Base-by-base conservation (phyloP, 2,888 invertebrate species). In the Sinelater perroti region DNA sequence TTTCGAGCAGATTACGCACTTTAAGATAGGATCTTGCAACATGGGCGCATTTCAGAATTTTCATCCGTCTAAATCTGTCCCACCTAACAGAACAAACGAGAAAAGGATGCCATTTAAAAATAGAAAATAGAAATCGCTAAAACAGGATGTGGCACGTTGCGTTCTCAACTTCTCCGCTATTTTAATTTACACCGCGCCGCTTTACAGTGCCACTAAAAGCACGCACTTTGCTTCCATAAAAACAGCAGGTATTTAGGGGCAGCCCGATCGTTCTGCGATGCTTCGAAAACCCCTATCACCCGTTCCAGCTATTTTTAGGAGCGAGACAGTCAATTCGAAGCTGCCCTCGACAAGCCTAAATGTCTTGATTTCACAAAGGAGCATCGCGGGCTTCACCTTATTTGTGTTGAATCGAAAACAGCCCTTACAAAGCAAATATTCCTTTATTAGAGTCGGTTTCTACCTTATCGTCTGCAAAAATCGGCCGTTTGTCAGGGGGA, bases 381-480 rank as follows among this genome's bases (percentile, higher is more conserved):
- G 35, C 21, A 40, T 42, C 21, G 35, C 30, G 24, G 31, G 40
- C 17, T 57, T 53, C 35, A 26, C 38, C 42, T 50, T 49, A 35
- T 59, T 59, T 54, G 45, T 24, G 35, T 59, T 42, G 38, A 57
- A 53, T 47, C 21, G 52, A 57, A 52, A 35, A 40, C 42, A 31
- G 30, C 44, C 31, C 50, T 49, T 38, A 49, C 44, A 59, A 60
- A 50, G 59, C 59, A 58, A 55, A 55, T 50, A 60, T 60, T 54
- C 38, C 53, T 59, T 54, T 54, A 55, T 55, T 55, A 51, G 45
- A 55, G 50, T 46, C 50, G 21, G 24, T 21, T 52, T 31, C 49
- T 47, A 42, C 53, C 46, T 55, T 62, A 62, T 62, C 59, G 54
- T 53, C 49, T 42, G 59, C 36, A 56, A 56, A 52, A 61, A 60